Base-by-base conservation (phyloP, 2,888 invertebrate species). In the Odontothrips loti region DNA sequence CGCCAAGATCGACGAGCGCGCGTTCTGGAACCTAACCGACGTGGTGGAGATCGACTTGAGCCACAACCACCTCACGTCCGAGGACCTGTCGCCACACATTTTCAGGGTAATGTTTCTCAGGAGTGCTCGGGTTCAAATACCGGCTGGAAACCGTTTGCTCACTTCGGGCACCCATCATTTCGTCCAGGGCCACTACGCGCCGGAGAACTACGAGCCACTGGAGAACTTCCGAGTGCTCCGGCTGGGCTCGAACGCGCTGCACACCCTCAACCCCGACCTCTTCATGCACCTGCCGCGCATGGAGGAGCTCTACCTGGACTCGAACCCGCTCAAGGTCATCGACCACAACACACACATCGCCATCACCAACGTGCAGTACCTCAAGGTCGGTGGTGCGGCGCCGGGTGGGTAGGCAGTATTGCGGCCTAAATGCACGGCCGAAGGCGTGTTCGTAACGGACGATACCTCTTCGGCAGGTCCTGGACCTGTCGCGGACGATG, bases 281-380 rank as follows among this genome's bases (percentile, higher is more conserved):
- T 96, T 97, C 86, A 93, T 93, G 84, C 95, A 96, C 85, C 87
- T 93, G 6, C 90, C 91, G 0, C 89, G 91, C 80, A 86, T 97
- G 63, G 91, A 92, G 84, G 89, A 90, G 20, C 86, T 97, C 80
- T 90, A 91, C 84, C 87, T 97, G 43, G 91, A 91, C 83, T 90
- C 91, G n/a, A 97, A 97, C 87, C 93, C 93, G 0, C 88, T 97
- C 20, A 88, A 88, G 20, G 88, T 90, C 0, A 90, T 95, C 10
- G 93, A 94, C 85, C 88, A 90, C 11, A 88, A 88, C 20, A 92
- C 93, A 0, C 85, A 90, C 0, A 88, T 91, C 0, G 94, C 95
- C 0, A 90, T 96, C 29, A 90, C 91, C 0, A 91, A 91, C 82
- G 86, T 95, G 80, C 86, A 89, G 0, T 88, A 89, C 84, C 87